Evolutionary conservation across 2,113 vertebrate species (phyloP), one percentile per base, ranked within the genome.

Genomic region (Suncus etruscus): DNA sequence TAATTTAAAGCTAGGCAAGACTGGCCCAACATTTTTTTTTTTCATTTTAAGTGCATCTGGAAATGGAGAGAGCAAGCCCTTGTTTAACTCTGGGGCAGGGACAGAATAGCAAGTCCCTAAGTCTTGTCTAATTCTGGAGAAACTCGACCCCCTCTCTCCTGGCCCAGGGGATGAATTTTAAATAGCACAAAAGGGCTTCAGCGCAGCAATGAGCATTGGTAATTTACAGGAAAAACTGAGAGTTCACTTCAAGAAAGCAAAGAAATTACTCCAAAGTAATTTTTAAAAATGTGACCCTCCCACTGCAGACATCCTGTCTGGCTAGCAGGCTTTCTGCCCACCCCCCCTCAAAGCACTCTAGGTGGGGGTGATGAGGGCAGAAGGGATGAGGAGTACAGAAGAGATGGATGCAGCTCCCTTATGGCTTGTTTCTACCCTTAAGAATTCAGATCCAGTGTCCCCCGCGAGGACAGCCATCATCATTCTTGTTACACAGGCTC

Each of bases 21-120:
- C 94, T 87, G 79, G 92, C 48, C 79, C 78, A 54, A 31, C 82
- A 29, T 95, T 89, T 79, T 87, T 95, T 92, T 95, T 96, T 93
- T 92, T 16, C 54, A 93, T 91, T 87, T 91, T 91, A 95, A 95
- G 84, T 95, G 79, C 81, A 92, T 95, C 94, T 95, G 95, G 94
- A 95, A 95, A 85, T 47, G 39, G 61, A 92, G 91, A 94, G 75
- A 92, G 91, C 27, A 22, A 92, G 77, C 82, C 87, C 76, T 93
- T 91, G 81, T 95, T 94, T 81, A 78, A 95, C 39, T 92, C 54
- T 86, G 83, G 63, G 51, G 58, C 77, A 84, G 92, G 83, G 74
- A 90, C 92, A 93, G 82, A 83, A 95, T 80, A 47, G 39, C 47
- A 48, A 27, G 45, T 29, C 88, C 58, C 47, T 86, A 75, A 73